Evolutionary conservation across 37 sponge, comb jelly and placozoan species (phyloP).

Genomic region (Geodia barretti): DNA sequence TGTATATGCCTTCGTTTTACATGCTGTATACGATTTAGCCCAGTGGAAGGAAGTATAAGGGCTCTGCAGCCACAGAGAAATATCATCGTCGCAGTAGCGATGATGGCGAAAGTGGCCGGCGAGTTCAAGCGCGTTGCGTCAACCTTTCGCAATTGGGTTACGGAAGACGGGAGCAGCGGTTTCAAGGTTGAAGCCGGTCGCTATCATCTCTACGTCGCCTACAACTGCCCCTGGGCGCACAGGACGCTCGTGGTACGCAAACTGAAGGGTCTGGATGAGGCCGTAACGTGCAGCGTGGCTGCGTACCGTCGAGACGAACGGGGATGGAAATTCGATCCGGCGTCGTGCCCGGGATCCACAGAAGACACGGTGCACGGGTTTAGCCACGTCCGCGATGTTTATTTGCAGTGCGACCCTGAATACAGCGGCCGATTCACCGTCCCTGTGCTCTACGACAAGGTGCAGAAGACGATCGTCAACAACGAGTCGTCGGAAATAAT

Average conservation of each 20-base stretch:
- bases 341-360: conserved; percentile 34
- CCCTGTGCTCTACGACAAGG: conserved; percentile 78
- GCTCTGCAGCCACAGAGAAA: too few species aligned
- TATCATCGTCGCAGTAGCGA: too few species aligned
- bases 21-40: too few species aligned
- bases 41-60: too few species aligned
- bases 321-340: conserved; percentile 69
- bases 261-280: conserved; percentile 74
- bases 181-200: conserved; percentile 62
- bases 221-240: conserved; percentile 84
- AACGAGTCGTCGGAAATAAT: conserved; percentile 81
- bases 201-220: conserved; percentile 81
- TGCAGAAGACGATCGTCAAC: conserved; percentile 59
- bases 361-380: conserved; percentile 69
- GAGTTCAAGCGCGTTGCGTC: conserved; percentile 59
- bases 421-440: conserved; percentile 72
- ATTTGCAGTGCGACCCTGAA: conserved; percentile 36
- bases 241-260: conserved; percentile 63
- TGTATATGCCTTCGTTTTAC: too few species aligned
- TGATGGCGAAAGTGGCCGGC: conserved; percentile 22
- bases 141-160: conserved; percentile 51
- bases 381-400: conserved; percentile 52
- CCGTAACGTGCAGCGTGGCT: conserved; percentile 55
- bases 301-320: conserved; percentile 37
- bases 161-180: conserved; percentile 11